phyloP scores from a whole-genome alignment of 2,113 vertebrate genomes.

The Anguilla japonica region DNA sequence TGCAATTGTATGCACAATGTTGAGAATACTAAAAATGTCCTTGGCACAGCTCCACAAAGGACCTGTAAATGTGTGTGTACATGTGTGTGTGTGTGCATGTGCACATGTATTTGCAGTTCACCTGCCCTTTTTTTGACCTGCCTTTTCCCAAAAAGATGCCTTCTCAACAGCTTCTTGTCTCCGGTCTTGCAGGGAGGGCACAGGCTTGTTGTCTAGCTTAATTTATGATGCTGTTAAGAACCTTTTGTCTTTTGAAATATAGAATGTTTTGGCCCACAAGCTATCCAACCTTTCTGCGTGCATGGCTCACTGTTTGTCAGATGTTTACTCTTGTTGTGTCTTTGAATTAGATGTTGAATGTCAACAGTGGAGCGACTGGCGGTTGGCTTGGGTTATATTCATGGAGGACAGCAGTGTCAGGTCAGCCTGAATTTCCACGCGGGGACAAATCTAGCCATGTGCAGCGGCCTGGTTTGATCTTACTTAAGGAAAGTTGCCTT shows the following conservation, averaged over 20 bases:
- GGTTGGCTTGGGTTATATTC: background rate
- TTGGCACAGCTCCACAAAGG: constrained; percentile 25
- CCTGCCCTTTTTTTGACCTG: background rate
- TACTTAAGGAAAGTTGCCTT: background rate
- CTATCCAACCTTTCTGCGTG: background rate
- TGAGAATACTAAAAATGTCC: constrained; percentile 41
- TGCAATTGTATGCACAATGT: constrained; percentile 30
- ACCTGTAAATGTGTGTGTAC: constrained; percentile 2
- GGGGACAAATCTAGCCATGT: too few species aligned
- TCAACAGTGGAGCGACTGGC: background rate
- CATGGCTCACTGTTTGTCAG: background rate
- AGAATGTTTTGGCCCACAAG: background rate
- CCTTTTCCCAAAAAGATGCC: background rate
- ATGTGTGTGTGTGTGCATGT: constrained; percentile 9
- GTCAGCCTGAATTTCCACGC: background rate
- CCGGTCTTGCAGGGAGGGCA: background rate
- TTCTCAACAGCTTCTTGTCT: background rate
- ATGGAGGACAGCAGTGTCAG: background rate
- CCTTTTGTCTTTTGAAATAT: background rate
- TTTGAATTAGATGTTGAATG: background rate
- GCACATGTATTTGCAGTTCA: background rate
- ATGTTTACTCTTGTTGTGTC: background rate
- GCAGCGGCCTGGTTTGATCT: background rate
- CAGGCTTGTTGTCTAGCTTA: background rate
- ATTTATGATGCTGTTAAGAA: background rate